These are phyloP conservation scores for Polydrusus cervinus DNA, from an alignment of 2,888 invertebrate species.

Conservation along the genomic window DNA sequence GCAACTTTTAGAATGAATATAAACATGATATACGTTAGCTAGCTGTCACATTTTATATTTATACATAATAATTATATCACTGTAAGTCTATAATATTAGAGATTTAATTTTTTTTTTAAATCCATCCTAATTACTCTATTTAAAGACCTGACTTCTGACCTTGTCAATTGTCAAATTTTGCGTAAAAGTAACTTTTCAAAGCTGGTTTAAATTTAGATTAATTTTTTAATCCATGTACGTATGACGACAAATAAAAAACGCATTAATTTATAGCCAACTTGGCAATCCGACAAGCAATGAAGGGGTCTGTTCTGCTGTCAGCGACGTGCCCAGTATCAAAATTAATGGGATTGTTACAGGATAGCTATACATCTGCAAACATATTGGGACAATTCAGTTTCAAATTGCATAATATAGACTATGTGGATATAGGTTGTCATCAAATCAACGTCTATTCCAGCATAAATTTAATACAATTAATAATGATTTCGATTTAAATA, in stretches of 20 bases:
- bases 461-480: too few species aligned
- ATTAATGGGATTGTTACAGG: slow-evolving; percentile 11
- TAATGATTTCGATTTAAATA: too few species aligned
- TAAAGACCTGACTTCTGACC: too few species aligned
- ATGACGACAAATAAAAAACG: not conserved
- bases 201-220: not conserved
- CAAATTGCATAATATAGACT: not conserved
- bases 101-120: too few species aligned
- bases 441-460: not conserved
- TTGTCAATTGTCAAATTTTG: too few species aligned
- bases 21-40: too few species aligned
- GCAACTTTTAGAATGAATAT: too few species aligned
- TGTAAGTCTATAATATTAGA: too few species aligned
- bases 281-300: slow-evolving; percentile 7
- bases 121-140: too few species aligned
- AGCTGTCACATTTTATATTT: too few species aligned
- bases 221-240: not conserved
- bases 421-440: not conserved
- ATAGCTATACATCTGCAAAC: not conserved
- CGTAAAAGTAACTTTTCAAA: too few species aligned
- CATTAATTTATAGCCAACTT: not conserved
- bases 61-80: too few species aligned
- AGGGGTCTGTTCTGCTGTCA: slow-evolving; percentile 11
- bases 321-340: not conserved
- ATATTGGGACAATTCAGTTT: slow-evolving; percentile 10